phyloP scores from a whole-genome alignment of 2,113 vertebrate species.

The Plotosus lineatus region DNA sequence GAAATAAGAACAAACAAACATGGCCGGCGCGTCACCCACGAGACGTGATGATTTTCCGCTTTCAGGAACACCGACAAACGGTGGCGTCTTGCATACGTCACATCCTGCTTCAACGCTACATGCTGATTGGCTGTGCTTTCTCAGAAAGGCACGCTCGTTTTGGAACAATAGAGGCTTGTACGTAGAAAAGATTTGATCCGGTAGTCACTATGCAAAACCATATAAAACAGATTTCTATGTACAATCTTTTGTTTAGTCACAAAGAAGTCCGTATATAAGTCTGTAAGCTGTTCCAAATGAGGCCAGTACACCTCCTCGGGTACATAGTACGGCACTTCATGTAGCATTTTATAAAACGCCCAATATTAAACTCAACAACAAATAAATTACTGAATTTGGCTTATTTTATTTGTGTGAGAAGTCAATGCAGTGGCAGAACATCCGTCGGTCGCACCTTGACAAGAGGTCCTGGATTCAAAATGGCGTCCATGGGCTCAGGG shows the following conservation, averaged over 20 bases:
- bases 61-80: slow-evolving; percentile 31
- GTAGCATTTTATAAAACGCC: neutral
- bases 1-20: slow-evolving; percentile 36
- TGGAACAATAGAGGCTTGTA: slow-evolving; percentile 25
- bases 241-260: too few species aligned
- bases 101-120: slow-evolving; percentile 42
- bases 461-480: neutral
- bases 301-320: neutral
- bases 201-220: neutral
- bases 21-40: slow-evolving; percentile 42
- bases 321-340: neutral
- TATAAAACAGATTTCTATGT: neutral
- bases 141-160: slow-evolving; percentile 32
- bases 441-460: neutral
- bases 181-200: too few species aligned
- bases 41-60: slow-evolving; percentile 43
- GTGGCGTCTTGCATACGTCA: slow-evolving; percentile 48
- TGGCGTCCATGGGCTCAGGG: neutral
- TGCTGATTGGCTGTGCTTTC: slow-evolving; percentile 50
- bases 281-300: neutral
- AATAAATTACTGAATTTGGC: neutral
- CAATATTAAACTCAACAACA: neutral
- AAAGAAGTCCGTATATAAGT: too few species aligned
- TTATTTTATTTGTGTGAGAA: neutral
- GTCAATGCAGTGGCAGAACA: neutral